Evolutionary conservation across 2,113 vertebrate species (phyloP).

Genomic region (Proterorhinus semilunaris): DNA sequence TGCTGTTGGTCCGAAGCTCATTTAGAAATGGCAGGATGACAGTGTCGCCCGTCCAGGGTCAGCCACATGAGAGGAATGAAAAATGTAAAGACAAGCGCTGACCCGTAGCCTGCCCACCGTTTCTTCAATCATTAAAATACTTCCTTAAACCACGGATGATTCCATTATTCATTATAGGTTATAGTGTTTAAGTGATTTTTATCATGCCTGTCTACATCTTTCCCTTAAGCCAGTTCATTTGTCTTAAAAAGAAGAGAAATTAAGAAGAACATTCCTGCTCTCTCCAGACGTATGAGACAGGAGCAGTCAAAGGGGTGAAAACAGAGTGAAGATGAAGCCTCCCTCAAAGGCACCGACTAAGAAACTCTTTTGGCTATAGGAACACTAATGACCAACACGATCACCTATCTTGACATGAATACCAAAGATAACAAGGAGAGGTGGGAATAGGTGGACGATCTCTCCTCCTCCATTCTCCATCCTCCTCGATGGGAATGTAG

Average conservation of each 20-base stretch:
- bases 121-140: conserved; percentile 81
- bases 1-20: conserved; percentile 60
- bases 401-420: conserved; percentile 77
- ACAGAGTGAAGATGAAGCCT: conserved; percentile 64
- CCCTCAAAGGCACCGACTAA: conserved; percentile 69
- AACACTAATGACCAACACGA: conserved; percentile 76
- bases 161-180: conserved; percentile 71
- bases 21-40: conserved; percentile 75
- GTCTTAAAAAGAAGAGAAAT: conserved; percentile 61
- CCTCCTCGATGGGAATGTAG: conserved; percentile 58
- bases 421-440: conserved; percentile 77
- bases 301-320: conserved; percentile 63
- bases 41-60: conserved; percentile 68
- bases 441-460: conserved; percentile 70
- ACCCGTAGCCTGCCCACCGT: conserved; percentile 71
- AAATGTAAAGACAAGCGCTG: conserved; percentile 74
- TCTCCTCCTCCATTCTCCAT: conserved; percentile 51
- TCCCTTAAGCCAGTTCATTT: conserved; percentile 68
- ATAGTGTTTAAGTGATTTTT: conserved; percentile 72
- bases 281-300: conserved; percentile 59
- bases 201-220: conserved; percentile 67
- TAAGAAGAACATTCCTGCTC: conserved; percentile 66
- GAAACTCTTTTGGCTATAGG: conserved; percentile 66
- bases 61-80: conserved; percentile 66
- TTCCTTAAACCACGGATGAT: conserved; percentile 63